Evolutionary conservation across 2,113 vertebrate genomes (phyloP).

Genomic region (Phyllostomus discolor): DNA sequence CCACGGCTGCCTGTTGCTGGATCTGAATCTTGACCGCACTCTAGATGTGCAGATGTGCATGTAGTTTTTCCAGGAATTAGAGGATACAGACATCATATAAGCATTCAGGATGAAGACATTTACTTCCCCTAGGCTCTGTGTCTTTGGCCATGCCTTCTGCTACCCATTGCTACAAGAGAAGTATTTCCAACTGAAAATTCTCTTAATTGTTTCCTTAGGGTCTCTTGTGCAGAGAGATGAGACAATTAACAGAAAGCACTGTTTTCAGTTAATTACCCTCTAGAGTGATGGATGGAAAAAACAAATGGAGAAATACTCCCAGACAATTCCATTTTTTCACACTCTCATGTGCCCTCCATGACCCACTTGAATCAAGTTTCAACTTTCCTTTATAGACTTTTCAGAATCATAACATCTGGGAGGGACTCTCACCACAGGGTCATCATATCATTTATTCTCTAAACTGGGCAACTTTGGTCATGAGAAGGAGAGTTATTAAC

Average conservation of each 20-base stretch:
- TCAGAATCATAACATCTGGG: neutral
- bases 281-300: neutral
- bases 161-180: neutral
- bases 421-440: neutral
- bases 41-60: neutral
- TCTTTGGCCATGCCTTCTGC: neutral
- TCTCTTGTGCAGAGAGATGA: neutral
- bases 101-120: neutral
- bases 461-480: neutral
- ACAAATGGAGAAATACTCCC: neutral
- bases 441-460: neutral
- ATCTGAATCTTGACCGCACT: neutral
- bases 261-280: conserved; percentile 29
- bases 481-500: neutral
- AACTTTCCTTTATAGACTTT: neutral
- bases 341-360: neutral
- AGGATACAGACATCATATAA: neutral
- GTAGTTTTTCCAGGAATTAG: neutral
- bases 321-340: neutral
- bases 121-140: neutral
- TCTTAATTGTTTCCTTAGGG: conserved; percentile 5
- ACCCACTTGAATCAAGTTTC: neutral
- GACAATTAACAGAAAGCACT: neutral
- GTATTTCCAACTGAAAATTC: neutral
- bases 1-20: neutral